A percentile compares a stretch with the other conserved stretches of the same genome.
Conservation (phyloP, 1,140 invertebrate species). For the Leptestheria dahalacensis region DNA sequence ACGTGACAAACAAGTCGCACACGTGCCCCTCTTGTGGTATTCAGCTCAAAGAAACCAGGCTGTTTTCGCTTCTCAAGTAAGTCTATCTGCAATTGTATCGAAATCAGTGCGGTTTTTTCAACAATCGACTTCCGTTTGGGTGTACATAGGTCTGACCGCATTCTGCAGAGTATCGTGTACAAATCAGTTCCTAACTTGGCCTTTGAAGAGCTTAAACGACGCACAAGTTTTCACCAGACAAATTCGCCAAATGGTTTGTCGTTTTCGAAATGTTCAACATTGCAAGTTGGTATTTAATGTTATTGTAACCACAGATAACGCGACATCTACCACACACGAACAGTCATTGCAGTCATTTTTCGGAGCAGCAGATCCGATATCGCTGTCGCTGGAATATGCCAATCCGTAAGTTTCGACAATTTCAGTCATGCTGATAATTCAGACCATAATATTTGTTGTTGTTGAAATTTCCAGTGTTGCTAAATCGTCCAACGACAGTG, state of each 20-base stretch:
- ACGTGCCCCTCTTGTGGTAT: constrained; percentile 33
- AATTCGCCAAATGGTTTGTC: neutral
- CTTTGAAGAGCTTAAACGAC: neutral
- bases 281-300: neutral
- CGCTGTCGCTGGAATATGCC: neutral
- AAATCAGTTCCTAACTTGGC: neutral
- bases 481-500: too few species aligned
- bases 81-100: too few species aligned
- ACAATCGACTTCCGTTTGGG: too few species aligned
- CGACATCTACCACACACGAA: neutral
- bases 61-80: constrained; percentile 30
- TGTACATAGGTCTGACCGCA: too few species aligned
- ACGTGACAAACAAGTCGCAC: constrained; percentile 34
- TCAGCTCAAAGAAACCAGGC: constrained; percentile 35
- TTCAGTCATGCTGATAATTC: neutral
- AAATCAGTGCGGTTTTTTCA: too few species aligned
- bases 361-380: neutral
- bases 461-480: neutral
- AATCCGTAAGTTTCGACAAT: neutral
- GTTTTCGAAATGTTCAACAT: neutral
- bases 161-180: neutral
- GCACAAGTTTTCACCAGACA: neutral
- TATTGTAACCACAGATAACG: neutral
- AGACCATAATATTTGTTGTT: neutral
- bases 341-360: neutral